Percentiles rank a stretch among this genome's conserved stretches.
These are phyloP conservation scores for Dinomys branickii DNA, from an alignment of 2,113 vertebrate genomes.

Conservation along the genomic window DNA sequence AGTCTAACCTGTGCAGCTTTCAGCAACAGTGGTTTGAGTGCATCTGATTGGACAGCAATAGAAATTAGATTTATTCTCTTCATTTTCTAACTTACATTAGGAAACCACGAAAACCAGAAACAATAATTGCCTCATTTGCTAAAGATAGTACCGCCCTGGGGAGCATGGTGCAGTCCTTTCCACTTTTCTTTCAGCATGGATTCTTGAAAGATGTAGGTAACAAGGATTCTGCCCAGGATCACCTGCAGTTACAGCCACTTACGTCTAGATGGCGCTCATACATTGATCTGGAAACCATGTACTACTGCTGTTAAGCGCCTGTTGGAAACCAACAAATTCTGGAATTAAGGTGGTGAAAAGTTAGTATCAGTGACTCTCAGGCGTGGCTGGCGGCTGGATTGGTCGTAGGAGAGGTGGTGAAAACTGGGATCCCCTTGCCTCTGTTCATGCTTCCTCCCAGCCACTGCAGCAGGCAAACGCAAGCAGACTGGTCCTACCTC, in stretches of 20 bases:
- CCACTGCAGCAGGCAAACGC: background rate
- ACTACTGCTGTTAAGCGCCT: background rate
- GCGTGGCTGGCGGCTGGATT: background rate
- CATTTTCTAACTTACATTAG: background rate
- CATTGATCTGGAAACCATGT: background rate
- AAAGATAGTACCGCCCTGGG: background rate
- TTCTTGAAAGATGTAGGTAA: background rate
- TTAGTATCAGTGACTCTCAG: constrained; percentile 56
- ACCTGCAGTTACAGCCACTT: background rate
- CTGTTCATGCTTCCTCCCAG: constrained; percentile 19
- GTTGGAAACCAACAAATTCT: constrained; percentile 60
- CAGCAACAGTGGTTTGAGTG: background rate
- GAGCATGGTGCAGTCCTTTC: background rate
- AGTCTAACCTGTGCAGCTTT: background rate
- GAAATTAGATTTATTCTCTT: constrained; percentile 5
- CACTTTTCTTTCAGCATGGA: background rate
- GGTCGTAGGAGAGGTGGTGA: constrained; percentile 62
- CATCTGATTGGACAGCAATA: background rate
- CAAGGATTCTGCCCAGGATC: fast-evolving
- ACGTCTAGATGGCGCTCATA: constrained; percentile 61
- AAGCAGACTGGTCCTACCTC: background rate
- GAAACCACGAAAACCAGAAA: background rate
- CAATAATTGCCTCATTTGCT: background rate
- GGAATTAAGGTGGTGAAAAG: constrained; percentile 72
- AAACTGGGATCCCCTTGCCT: constrained; percentile 28